Conservation (phyloP, 64 coral and sea anemone species). For the Cladopsammia gracilis region DNA sequence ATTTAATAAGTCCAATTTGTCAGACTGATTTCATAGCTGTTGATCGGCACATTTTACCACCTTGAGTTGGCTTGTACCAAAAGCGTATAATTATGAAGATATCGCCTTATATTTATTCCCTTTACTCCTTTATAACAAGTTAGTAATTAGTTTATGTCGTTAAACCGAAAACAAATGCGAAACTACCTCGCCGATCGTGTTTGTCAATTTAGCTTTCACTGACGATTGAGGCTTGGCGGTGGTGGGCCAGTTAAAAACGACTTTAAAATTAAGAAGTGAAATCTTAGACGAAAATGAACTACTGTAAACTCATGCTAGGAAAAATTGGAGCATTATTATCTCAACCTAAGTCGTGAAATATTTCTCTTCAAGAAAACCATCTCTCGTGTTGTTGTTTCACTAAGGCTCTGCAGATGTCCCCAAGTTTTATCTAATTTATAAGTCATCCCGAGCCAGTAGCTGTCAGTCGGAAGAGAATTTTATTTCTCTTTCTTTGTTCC, state of each 20-base stretch:
- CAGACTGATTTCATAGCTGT: slow-evolving; percentile 44
- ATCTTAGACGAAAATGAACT: background rate
- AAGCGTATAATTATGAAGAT: slow-evolving; percentile 18
- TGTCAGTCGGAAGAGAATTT: slow-evolving; percentile 24
- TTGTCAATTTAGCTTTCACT: background rate
- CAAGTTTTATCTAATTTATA: slow-evolving; percentile 33
- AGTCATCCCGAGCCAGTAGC: slow-evolving; percentile 17
- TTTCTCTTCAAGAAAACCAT: background rate
- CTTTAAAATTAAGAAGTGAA: background rate
- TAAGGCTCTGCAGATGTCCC: slow-evolving; percentile 44
- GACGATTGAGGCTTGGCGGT: background rate
- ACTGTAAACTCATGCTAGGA: background rate
- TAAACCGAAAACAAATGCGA: slow-evolving; percentile 40
- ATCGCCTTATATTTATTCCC: background rate
- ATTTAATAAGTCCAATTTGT: slow-evolving; percentile 52
- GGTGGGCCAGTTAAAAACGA: background rate
- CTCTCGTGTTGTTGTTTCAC: slow-evolving; percentile 4
- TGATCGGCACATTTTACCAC: slow-evolving; percentile 51
- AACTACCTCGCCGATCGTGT: background rate
- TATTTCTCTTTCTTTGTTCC: slow-evolving; percentile 21
- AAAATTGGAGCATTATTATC: background rate
- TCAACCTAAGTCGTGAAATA: background rate
- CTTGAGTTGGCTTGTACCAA: background rate
- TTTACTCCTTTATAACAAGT: slow-evolving; percentile 9
- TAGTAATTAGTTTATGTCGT: slow-evolving; percentile 64